phyloP scores from a whole-genome alignment of 2,888 invertebrate genomes.

The Amblyteles armatorius region DNA sequence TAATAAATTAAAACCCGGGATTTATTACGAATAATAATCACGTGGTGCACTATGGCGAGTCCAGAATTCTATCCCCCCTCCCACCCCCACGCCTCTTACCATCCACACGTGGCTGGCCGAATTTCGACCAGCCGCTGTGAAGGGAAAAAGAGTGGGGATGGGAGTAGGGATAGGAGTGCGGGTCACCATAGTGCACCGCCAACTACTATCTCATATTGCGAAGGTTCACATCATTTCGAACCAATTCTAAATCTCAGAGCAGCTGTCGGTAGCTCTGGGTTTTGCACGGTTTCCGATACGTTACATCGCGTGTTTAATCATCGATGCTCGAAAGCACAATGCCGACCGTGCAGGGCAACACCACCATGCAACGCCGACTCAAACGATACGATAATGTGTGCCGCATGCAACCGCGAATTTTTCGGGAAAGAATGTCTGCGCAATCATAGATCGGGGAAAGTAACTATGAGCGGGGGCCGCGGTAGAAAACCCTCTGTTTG shows the following conservation, averaged over 20 bases:
- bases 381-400: not conserved
- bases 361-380: not conserved
- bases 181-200: too few species aligned
- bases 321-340: conserved; percentile 1
- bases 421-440: conserved; percentile 7
- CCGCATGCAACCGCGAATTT: conserved; percentile 15
- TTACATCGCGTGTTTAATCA: not conserved
- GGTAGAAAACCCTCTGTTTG: conserved; percentile 1
- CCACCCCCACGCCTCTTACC: too few species aligned
- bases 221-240: conserved; percentile 33
- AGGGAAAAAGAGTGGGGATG: too few species aligned
- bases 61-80: too few species aligned
- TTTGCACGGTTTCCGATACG: not conserved
- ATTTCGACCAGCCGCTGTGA: too few species aligned
- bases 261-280: conserved; percentile 7
- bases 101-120: too few species aligned
- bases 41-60: too few species aligned
- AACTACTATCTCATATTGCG: conserved; percentile 18
- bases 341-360: not conserved
- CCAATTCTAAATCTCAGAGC: conserved; percentile 18
- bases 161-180: too few species aligned
- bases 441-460: conserved; percentile 8
- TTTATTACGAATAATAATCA: too few species aligned
- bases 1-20: too few species aligned
- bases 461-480: not conserved